Evolutionary conservation across 64 coral and sea anemone species (phyloP), one percentile per base, ranked within the genome.

Genomic region (Trachythela sp.): DNA sequence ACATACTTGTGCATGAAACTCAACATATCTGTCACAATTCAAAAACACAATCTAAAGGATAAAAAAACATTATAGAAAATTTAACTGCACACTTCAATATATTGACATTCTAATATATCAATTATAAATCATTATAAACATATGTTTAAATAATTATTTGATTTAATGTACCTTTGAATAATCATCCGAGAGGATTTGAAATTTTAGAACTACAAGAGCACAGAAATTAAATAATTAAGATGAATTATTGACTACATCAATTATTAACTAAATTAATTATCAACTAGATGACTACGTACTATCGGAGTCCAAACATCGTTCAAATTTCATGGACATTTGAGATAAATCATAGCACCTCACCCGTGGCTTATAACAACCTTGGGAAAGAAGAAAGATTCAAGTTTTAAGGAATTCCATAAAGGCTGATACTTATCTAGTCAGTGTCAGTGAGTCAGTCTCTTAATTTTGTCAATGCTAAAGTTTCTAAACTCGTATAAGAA

Each of bases 311-410:
- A 99, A 83, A 41, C 96, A 99, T 84, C 96, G 90, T 85, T 99
- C 96, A 95, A 99, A 99, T 80, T 99, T 99, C 91, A 99, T 91
- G 26, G 93, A 99, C 43, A 99, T 83, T n/a, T 99, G 93, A 84
- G 93, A 94, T 33, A 93, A 93, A 51, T 99, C 96, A 95, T 93
- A 99, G 77, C 96, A 99, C 24, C 93, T 86, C 9, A 99, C 48
- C 38, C 91, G 87, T 34, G 96, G 96, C 87, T 99, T 99, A 56
- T 99, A 99, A 18, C 94, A 89, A 83, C 96, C 96, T 99, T 45
- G 9, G 3, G 67, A 17, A 51, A 30, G 70, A 51, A 30, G 15
- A 24, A 41, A 67, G 26, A 6, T 48, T 26, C 15, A 36, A 50
- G n/a, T n/a, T n/a, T n/a, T n/a, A n/a, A n/a, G n/a, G n/a, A n/a